Conservation (phyloP, 2,888 invertebrate species). For the Parapristionchus giblindavisi region DNA sequence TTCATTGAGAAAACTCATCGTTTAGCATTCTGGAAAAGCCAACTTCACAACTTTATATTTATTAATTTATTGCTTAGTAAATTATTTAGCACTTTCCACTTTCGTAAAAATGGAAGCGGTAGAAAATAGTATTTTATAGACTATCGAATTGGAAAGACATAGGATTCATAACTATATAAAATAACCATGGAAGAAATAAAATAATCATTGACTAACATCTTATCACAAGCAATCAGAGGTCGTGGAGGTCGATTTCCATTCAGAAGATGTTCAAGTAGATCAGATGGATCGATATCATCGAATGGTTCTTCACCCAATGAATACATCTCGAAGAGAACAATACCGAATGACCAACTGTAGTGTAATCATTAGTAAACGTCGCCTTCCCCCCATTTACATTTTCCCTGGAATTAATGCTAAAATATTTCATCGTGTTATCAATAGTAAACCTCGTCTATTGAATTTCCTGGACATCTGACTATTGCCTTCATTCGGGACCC, state of each 20-base stretch:
- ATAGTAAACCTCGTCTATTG: neutral
- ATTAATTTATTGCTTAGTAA: neutral
- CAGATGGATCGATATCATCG: constrained; percentile 56
- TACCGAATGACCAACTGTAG: constrained; percentile 62
- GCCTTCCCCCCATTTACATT: no score
- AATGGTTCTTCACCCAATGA: constrained; percentile 63
- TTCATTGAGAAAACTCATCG: neutral
- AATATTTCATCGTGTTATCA: neutral
- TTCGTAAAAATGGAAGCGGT: no score
- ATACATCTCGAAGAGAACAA: constrained; percentile 66
- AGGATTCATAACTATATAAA: no score
- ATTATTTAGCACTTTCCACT: neutral
- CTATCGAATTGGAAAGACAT: no score
- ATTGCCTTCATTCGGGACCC: neutral
- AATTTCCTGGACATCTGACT: neutral
- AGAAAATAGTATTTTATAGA: no score
- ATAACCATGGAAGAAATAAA: no score
- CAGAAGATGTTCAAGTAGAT: constrained; percentile 55
- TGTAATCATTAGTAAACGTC: constrained; percentile 4
- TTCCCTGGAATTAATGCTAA: neutral
- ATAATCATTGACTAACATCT: constrained; percentile 47
- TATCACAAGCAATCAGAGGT: constrained; percentile 58
- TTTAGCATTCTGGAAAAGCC: no score
- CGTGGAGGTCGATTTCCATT: constrained; percentile 57
- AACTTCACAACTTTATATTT: neutral